Conservation (phyloP, 2,113 vertebrate species). For the Stigmatopora argus region DNA sequence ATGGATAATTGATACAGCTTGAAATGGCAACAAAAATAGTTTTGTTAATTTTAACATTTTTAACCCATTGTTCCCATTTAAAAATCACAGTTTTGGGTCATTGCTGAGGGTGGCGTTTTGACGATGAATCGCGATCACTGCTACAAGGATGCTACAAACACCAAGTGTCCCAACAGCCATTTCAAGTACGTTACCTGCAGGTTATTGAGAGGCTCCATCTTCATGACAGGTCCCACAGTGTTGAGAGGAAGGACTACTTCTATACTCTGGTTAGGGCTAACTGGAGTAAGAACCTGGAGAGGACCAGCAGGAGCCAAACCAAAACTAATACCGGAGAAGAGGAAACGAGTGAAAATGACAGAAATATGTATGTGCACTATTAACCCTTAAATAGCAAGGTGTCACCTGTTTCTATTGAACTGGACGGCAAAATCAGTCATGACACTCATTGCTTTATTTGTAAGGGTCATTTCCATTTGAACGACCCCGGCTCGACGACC, state of each 20-base stretch:
- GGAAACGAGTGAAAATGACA: background rate
- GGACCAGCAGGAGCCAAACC: conserved; percentile 92
- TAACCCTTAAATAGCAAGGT: background rate
- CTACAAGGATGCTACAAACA: background rate
- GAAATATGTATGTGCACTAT: background rate
- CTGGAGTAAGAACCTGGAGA: conserved; percentile 86
- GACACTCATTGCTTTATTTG: conserved; percentile 93
- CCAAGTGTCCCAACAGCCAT: background rate
- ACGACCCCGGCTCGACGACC: conserved; percentile 85
- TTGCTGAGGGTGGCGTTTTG: background rate
- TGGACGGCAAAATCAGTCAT: conserved; percentile 98
- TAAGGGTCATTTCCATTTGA: conserved; percentile 91
- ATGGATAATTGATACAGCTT: too few species aligned
- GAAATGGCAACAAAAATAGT: too few species aligned
- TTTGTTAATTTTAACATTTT: too few species aligned
- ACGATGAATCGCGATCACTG: background rate
- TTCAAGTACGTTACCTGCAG: conserved; percentile 78
- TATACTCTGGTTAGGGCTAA: conserved; percentile 89
- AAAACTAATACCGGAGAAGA: conserved; percentile 72
- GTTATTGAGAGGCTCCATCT: conserved; percentile 97
- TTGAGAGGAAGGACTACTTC: conserved; percentile 87
- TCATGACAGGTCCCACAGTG: conserved; percentile 91
- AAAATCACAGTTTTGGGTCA: background rate
- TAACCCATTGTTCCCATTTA: too few species aligned
- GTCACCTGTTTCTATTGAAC: conserved; percentile 96